These are phyloP conservation scores for Yasuhikotakia modesta DNA, from an alignment of 2,797 vertebrate genomes.

Conservation along the genomic window DNA sequence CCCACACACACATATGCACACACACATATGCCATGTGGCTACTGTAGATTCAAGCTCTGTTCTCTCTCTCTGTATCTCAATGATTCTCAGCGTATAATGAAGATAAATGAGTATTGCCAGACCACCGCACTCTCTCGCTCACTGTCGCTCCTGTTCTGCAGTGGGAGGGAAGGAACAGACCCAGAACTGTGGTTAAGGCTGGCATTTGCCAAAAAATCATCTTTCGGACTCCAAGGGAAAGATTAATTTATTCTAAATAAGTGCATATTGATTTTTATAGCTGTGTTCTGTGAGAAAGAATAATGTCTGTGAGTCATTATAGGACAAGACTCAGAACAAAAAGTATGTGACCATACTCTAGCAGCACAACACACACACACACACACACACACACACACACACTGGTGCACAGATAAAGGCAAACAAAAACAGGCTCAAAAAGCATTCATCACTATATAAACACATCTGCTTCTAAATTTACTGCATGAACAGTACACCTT, in stretches of 20 bases:
- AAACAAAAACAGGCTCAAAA: conserved; percentile 36
- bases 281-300: conserved; percentile 14
- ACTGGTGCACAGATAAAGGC: conserved; percentile 28
- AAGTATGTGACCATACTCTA: conserved; percentile 19
- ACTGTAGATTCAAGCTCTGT: conserved; percentile 53
- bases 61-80: conserved; percentile 57
- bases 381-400: conserved; percentile 46
- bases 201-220: conserved; percentile 48
- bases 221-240: conserved; percentile 26
- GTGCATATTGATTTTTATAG: conserved; percentile 45
- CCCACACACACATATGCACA: conserved; percentile 39
- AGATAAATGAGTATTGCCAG: conserved; percentile 58
- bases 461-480: conserved; percentile 15
- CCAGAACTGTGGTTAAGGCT: conserved; percentile 34
- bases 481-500: not conserved
- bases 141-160: conserved; percentile 45
- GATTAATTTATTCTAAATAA: conserved; percentile 52
- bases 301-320: conserved; percentile 44
- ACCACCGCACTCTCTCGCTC: conserved; percentile 52
- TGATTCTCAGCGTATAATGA: conserved; percentile 56
- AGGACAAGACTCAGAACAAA: conserved; percentile 10
- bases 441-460: conserved; percentile 36
- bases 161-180: conserved; percentile 27
- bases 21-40: conserved; percentile 44
- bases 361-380: conserved; percentile 32